These are phyloP conservation scores for Procambarus virginalis DNA, from an alignment of 1,140 invertebrate species.

Conservation along the genomic window DNA sequence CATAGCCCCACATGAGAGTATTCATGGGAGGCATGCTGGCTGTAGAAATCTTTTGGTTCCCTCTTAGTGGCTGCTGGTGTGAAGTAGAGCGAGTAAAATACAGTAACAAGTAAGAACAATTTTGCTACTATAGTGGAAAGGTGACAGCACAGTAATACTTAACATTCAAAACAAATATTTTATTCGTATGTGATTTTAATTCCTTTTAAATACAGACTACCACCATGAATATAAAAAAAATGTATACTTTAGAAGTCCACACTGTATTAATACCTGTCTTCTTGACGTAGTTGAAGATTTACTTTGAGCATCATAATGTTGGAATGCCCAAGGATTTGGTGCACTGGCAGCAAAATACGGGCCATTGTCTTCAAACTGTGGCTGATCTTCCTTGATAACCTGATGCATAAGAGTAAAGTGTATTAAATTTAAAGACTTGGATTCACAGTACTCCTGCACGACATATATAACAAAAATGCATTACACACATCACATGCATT, in stretches of 20 bases:
- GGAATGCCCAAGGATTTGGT: slow-evolving; percentile 29
- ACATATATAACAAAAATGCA: no score
- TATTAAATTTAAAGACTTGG: background rate
- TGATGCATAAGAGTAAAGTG: background rate
- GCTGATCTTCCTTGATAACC: slow-evolving; percentile 70
- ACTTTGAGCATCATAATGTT: slow-evolving; percentile 24
- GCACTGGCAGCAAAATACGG: slow-evolving; percentile 22
- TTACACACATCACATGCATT: no score
- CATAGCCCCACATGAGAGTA: slow-evolving; percentile 52
- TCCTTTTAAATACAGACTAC: no score
- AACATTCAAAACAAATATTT: no score
- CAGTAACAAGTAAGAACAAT: background rate
- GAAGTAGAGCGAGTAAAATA: background rate
- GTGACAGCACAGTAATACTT: no score
- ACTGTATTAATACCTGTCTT: slow-evolving; percentile 38
- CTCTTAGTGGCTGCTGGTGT: slow-evolving; percentile 21
- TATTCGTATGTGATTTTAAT: no score
- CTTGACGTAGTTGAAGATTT: slow-evolving; percentile 49
- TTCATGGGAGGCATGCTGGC: slow-evolving; percentile 57
- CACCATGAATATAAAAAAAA: no score
- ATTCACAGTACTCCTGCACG: no score
- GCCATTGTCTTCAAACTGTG: slow-evolving; percentile 63
- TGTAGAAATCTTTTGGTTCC: slow-evolving; percentile 53
- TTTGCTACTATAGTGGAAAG: no score
- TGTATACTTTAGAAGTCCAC: no score